Percentiles rank a stretch among this genome's conserved stretches.
Evolutionary conservation across 92 coral and sea anemone species (phyloP).

Genomic region (Zoanthus solanderi): DNA sequence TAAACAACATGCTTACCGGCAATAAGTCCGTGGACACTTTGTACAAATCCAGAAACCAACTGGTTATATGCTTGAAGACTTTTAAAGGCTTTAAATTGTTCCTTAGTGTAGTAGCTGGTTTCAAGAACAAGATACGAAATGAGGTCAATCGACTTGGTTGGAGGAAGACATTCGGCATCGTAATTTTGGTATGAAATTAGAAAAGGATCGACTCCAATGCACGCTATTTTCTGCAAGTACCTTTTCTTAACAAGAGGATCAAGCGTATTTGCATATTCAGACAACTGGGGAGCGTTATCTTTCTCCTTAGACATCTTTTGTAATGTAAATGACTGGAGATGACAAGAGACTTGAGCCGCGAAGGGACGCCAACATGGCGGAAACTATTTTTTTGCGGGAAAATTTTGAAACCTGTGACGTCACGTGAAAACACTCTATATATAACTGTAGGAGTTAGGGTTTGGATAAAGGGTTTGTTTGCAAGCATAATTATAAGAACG

Average conservation of each 20-base stretch:
- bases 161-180: too few species aligned
- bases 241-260: not conserved
- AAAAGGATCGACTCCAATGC: not conserved
- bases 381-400: too few species aligned
- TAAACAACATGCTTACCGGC: not conserved
- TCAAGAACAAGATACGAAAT: not conserved
- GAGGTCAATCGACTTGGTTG: too few species aligned
- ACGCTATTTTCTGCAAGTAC: not conserved
- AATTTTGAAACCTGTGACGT: too few species aligned
- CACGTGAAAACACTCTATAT: too few species aligned
- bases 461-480: too few species aligned
- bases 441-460: too few species aligned
- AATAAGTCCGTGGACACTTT: slow-evolving; percentile 13
- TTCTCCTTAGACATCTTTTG: too few species aligned
- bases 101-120: slow-evolving; percentile 35
- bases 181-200: not conserved
- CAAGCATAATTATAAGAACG: too few species aligned
- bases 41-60: slow-evolving; percentile 33
- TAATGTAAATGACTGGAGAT: too few species aligned
- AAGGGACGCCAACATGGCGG: too few species aligned
- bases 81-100: slow-evolving; percentile 31
- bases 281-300: not conserved
- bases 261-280: not conserved
- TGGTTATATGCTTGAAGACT: slow-evolving; percentile 40
- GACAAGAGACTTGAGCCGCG: too few species aligned